Conservation (phyloP, 2,797 vertebrate species). For the Malacoctenus gilli region DNA sequence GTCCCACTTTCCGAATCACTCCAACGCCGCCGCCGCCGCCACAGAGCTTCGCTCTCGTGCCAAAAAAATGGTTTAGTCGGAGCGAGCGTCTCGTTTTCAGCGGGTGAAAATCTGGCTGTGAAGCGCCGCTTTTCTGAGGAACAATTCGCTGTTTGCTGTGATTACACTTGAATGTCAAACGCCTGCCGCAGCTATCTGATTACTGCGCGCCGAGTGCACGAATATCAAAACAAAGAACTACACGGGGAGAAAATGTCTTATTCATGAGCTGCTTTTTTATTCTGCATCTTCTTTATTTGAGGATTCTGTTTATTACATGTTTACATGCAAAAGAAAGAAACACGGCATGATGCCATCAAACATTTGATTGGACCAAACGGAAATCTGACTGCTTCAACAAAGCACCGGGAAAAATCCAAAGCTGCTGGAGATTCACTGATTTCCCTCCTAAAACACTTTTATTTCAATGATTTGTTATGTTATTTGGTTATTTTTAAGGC, state of each 20-base stretch:
- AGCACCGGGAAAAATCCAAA: no score
- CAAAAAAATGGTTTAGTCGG: constrained; percentile 37
- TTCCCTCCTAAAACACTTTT: no score
- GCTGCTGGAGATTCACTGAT: no score
- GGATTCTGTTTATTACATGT: constrained; percentile 3
- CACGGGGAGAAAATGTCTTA: constrained; percentile 2
- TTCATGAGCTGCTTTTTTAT: constrained; percentile 1
- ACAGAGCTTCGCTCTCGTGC: constrained; percentile 35
- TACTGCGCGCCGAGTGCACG: not conserved
- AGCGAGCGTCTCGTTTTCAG: constrained; percentile 38
- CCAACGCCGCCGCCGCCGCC: constrained; percentile 27
- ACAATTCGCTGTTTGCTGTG: constrained; percentile 22
- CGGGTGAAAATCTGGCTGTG: constrained; percentile 30
- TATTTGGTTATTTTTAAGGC: no score
- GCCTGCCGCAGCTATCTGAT: constrained; percentile 29
- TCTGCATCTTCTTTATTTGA: not conserved
- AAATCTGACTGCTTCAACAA: no score
- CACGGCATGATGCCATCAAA: not conserved
- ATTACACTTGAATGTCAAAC: constrained; percentile 50
- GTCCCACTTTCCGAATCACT: constrained; percentile 51
- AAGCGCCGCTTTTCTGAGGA: constrained; percentile 43
- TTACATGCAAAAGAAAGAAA: not conserved
- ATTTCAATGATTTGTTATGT: no score
- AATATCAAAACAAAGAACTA: not conserved
- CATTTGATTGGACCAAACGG: not conserved